These are phyloP conservation scores for Dicaeum eximium DNA, from an alignment of 2,113 vertebrate species.

Conservation along the genomic window DNA sequence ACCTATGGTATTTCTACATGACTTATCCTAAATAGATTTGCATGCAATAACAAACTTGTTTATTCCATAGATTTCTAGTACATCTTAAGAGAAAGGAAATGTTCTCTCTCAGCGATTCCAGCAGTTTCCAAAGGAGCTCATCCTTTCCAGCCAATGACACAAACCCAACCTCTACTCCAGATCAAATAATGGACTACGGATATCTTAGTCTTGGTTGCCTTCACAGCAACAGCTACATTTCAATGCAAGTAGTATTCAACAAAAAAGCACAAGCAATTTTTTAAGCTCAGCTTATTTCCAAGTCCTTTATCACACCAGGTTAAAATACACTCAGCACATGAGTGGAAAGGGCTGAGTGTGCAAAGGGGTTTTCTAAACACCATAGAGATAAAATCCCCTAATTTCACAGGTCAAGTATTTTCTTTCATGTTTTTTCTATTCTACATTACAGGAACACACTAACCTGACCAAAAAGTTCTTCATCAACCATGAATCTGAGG, in stretches of 20 bases:
- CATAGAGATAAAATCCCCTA: background rate
- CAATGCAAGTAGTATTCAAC: background rate
- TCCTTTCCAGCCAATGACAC: background rate
- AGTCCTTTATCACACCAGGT: background rate
- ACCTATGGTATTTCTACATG: background rate
- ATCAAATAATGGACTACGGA: background rate
- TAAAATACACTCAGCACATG: background rate
- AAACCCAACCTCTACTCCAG: background rate
- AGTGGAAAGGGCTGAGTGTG: background rate
- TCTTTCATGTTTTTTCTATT: background rate
- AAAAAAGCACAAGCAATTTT: background rate
- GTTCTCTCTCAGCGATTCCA: background rate
- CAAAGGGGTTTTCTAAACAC: background rate
- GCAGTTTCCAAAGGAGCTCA: background rate
- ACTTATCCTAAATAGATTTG: background rate
- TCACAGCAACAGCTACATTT: background rate
- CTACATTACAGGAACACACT: background rate
- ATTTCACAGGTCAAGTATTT: background rate
- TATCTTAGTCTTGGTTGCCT: background rate
- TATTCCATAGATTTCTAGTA: background rate
- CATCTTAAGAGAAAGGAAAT: background rate
- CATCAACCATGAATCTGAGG: constrained; percentile 91
- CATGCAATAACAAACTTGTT: background rate
- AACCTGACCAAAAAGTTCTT: constrained; percentile 98
- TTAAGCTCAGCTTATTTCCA: background rate